Evolutionary conservation across 2,797 vertebrate genomes (phyloP).

Genomic region (Platalea minor): DNA sequence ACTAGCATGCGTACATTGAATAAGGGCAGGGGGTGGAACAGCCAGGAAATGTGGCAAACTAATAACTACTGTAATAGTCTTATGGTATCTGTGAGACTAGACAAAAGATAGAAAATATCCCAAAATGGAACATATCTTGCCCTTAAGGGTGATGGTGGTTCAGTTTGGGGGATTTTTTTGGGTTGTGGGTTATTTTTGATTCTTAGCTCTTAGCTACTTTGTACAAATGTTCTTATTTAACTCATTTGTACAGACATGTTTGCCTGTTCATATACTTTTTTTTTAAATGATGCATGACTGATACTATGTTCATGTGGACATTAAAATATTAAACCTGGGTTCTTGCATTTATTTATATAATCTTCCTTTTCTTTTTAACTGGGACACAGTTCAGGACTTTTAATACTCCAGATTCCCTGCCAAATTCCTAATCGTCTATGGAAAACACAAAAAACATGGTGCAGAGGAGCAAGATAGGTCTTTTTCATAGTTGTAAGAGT

Average conservation of each 20-base stretch:
- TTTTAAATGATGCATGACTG: neutral
- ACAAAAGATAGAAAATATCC: neutral
- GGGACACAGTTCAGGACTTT: neutral
- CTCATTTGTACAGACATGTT: neutral
- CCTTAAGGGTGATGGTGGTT: neutral
- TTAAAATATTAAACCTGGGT: neutral
- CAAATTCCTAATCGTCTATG: neutral
- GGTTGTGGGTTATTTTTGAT: neutral
- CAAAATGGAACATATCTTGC: neutral
- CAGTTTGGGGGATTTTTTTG: neutral
- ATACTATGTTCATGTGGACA: neutral
- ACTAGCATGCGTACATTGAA: neutral
- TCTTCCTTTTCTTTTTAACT: neutral
- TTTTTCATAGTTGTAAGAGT: neutral
- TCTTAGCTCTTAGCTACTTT: neutral
- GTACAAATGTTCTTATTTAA: neutral
- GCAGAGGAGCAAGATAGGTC: neutral
- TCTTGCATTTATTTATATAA: neutral
- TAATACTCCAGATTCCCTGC: neutral
- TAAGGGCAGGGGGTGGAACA: neutral
- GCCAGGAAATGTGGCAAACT: neutral
- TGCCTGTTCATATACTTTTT: neutral
- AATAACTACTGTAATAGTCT: neutral
- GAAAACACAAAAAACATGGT: neutral
- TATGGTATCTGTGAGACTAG: neutral